Evolutionary conservation across 2,888 invertebrate species (phyloP).

Genomic region (Lochmaea crataegi): DNA sequence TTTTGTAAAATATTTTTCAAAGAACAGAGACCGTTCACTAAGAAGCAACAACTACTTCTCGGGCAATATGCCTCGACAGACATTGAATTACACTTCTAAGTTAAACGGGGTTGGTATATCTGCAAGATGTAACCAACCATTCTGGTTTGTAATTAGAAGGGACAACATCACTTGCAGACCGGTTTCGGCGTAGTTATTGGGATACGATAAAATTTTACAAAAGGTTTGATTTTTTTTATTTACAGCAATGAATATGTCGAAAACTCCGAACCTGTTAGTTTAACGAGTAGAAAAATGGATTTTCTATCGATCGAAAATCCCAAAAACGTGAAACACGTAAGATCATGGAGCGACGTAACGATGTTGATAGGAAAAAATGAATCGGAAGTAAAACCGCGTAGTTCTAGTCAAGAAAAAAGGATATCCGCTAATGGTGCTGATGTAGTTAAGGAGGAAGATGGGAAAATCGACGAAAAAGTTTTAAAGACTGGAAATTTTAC

Average conservation of each 20-base stretch:
- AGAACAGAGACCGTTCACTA: too few species aligned
- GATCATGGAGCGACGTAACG: slow-evolving; percentile 64
- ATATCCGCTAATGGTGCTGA: slow-evolving; percentile 5
- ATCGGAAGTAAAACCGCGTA: slow-evolving; percentile 30
- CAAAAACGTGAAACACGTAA: slow-evolving; percentile 60
- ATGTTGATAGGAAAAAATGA: slow-evolving; percentile 43
- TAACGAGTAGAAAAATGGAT: slow-evolving; percentile 37
- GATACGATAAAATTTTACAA: too few species aligned
- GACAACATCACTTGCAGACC: too few species aligned
- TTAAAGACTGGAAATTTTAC: slow-evolving; percentile 60
- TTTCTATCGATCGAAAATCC: slow-evolving; percentile 49
- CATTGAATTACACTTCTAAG: too few species aligned
- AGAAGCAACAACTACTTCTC: too few species aligned
- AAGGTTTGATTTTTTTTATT: too few species aligned
- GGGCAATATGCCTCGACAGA: too few species aligned
- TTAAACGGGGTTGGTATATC: too few species aligned
- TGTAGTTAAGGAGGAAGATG: slow-evolving; percentile 41
- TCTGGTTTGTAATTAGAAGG: too few species aligned
- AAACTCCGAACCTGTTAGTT: slow-evolving; percentile 43
- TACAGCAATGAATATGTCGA: slow-evolving; percentile 68
- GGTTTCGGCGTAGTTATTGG: too few species aligned
- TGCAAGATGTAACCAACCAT: too few species aligned
- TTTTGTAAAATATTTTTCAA: too few species aligned
- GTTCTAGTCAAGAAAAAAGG: slow-evolving; percentile 42
- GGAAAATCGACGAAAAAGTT: slow-evolving; percentile 48